Conservation (phyloP, 2,797 vertebrate species). For the Amazona finschi region DNA sequence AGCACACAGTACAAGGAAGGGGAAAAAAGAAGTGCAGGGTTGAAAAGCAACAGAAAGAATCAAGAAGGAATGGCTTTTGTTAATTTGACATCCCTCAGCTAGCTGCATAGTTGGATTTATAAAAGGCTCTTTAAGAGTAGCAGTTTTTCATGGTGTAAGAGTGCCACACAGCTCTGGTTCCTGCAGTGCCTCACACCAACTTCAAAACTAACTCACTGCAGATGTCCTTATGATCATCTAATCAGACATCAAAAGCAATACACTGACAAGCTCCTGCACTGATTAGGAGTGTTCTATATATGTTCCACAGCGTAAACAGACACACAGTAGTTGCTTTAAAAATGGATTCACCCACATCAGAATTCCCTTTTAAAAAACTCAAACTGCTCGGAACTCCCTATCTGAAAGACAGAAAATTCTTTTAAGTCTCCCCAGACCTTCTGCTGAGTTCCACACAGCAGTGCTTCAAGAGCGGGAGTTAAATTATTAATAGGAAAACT, state of each 20-base stretch:
- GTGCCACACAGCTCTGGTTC: conserved; percentile 64
- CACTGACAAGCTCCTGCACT: conserved; percentile 71
- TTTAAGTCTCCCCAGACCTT: conserved; percentile 20
- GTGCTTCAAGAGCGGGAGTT: conserved; percentile 11
- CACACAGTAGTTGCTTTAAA: conserved; percentile 65
- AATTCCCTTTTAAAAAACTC: conserved; percentile 55
- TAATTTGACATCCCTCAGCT: conserved; percentile 48
- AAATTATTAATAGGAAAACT: conserved; percentile 31
- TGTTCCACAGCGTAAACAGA: conserved; percentile 61
- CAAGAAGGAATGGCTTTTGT: conserved; percentile 48
- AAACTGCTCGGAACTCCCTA: conserved; percentile 20
- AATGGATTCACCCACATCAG: conserved; percentile 68
- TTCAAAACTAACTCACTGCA: conserved; percentile 77
- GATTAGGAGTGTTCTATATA: conserved; percentile 60
- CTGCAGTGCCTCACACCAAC: conserved; percentile 62
- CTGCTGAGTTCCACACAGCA: background rate
- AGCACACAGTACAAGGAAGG: background rate
- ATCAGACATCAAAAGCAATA: conserved; percentile 76
- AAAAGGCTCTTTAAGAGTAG: conserved; percentile 33
- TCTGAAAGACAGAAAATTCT: conserved; percentile 34
- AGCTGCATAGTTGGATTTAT: background rate
- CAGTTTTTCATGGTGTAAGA: conserved; percentile 38
- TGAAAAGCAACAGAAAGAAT: conserved; percentile 9
- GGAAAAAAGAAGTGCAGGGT: background rate
- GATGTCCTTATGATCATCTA: conserved; percentile 76